Conservation (phyloP, 2,113 vertebrate genomes). For the Peromyscus polionotus region DNA sequence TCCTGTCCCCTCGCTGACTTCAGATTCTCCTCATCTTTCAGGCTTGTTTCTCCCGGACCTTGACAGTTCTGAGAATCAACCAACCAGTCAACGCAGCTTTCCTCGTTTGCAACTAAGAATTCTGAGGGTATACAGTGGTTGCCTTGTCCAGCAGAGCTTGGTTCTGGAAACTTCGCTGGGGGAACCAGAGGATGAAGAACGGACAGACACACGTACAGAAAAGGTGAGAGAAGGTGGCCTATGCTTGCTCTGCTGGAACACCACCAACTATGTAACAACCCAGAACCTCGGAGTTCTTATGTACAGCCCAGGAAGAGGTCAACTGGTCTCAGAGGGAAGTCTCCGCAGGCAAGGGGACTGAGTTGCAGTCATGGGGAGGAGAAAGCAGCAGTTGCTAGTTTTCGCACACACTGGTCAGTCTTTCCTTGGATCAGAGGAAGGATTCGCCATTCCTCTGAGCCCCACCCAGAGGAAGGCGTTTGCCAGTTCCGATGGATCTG, state of each 20-base stretch:
- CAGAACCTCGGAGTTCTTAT: background rate
- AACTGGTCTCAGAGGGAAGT: background rate
- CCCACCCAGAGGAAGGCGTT: background rate
- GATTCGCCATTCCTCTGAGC: background rate
- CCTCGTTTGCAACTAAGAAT: background rate
- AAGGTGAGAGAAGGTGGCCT: background rate
- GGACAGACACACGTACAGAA: background rate
- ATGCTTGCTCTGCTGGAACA: background rate
- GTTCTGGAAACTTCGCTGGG: background rate
- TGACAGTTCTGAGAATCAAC: background rate
- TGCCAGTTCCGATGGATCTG: background rate
- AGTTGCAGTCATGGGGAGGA: background rate
- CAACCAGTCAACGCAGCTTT: background rate
- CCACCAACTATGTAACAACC: background rate
- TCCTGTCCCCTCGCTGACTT: background rate
- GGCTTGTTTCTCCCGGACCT: background rate
- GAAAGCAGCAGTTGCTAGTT: background rate
- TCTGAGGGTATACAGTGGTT: background rate
- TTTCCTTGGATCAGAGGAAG: background rate
- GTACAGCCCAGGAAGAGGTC: background rate
- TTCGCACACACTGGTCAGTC: background rate
- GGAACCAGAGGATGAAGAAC: background rate
- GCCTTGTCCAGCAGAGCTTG: background rate
- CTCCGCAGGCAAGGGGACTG: background rate
- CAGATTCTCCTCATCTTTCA: background rate